Evolutionary conservation across 2,888 invertebrate species (phyloP).

Genomic region (Euzophera pinguis): DNA sequence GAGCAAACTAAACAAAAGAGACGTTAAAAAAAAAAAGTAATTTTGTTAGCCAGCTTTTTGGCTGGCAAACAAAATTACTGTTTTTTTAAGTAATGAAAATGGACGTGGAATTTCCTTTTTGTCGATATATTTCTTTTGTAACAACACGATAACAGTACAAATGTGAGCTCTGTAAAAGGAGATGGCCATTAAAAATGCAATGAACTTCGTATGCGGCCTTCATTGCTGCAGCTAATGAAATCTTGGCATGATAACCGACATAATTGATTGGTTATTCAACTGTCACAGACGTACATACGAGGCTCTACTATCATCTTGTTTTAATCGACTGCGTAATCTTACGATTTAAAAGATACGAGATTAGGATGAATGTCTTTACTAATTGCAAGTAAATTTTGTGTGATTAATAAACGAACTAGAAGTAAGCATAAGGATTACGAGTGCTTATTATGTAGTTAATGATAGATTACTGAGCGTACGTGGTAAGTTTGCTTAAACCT

Average conservation of each 20-base stretch:
- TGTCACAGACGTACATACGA: conserved; percentile 16
- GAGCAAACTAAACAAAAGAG: conserved; percentile 7
- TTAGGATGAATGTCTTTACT: background rate
- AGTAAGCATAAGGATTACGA: background rate
- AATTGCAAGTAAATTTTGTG: conserved; percentile 2
- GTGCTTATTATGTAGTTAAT: background rate
- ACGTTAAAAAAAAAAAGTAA: conserved; percentile 6
- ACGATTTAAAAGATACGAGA: conserved; percentile 7
- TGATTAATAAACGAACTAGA: conserved; percentile 15
- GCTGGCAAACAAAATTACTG: too few relatives aligned
- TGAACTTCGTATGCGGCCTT: conserved; percentile 30
- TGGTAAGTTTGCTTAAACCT: conserved; percentile 48
- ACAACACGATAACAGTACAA: conserved; percentile 11
- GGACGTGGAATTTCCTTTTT: conserved; percentile 9
- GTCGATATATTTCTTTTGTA: conserved; percentile 11
- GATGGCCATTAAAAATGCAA: conserved; percentile 22
- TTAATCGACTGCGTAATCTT: conserved; percentile 7
- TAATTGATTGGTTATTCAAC: conserved; percentile 31
- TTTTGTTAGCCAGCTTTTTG: conserved; percentile 4
- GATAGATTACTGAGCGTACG: conserved; percentile 26
- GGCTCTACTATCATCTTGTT: background rate
- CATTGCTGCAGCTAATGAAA: conserved; percentile 43
- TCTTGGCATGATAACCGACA: conserved; percentile 41
- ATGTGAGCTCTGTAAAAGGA: conserved; percentile 7
- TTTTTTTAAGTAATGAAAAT: background rate